Base-by-base conservation (phyloP, 2,797 vertebrate species). In the Chanos chanos region DNA sequence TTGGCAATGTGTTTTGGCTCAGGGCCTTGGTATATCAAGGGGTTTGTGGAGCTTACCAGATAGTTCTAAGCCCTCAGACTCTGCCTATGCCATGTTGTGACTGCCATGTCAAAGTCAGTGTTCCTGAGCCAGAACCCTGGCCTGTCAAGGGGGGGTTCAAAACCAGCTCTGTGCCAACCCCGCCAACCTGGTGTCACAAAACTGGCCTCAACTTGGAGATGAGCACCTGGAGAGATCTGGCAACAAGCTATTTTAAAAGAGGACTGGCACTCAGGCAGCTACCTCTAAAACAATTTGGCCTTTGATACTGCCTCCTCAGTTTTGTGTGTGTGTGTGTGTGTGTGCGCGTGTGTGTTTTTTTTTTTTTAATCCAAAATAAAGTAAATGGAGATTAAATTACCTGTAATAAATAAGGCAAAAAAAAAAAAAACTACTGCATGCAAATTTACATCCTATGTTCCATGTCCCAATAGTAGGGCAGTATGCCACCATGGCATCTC, bases 131-230 rank as follows among this genome's bases (percentile, higher is more conserved):
- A 61, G 59, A 24, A 43, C 51, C 47, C 37, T 61, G 33, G 54
- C 18, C 13, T 48, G 45, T 30, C 31, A 12, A 21, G 7, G 10
- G 33, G 52, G 40, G 56, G 39, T 48, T 3, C 59, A 7, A 27
- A 59, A 3, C 7, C 41, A 49, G 8, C 1, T 12, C 30, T 27
- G 34, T 71, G 77, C 72, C 79, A 82, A 25, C 49, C 66, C 64
- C 60, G 56, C 64, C 15, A 67, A 70, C 74, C 74, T 66, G 70
- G 78, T 77, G 57, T 74, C 67, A 74, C 65, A 75, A 74, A 67
- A 4, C 84, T 86, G 86, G 84, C 86, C 85, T 64, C 51, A 50
- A 10, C 50, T 19, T 2, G 34, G 13, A 54, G 52, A 68, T 16
- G 18, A 62, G 64, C 80, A 72, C 81, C 80, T 75, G 73, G 70